phyloP scores from a whole-genome alignment of 2,113 vertebrate genomes.

The Leptosomus discolor region DNA sequence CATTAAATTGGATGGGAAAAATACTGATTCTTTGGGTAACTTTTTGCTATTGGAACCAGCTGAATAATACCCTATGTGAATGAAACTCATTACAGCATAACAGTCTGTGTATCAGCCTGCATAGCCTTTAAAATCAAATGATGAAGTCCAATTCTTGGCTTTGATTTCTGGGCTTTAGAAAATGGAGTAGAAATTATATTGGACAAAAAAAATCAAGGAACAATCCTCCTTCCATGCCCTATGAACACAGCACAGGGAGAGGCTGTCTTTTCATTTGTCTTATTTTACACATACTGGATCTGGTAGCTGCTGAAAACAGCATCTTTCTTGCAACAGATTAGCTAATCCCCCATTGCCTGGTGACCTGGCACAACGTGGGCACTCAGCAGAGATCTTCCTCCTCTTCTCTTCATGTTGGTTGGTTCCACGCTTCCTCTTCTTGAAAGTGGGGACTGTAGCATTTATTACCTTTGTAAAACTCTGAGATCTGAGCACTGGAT shows the following conservation, averaged over 20 bases:
- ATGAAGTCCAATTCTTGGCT: neutral
- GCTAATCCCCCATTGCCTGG: neutral
- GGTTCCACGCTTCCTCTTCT: neutral
- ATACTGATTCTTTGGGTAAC: neutral
- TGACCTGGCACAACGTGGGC: accelerated
- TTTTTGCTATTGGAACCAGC: neutral
- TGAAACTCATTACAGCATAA: neutral
- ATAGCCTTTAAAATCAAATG: neutral
- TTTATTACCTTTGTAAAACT: neutral
- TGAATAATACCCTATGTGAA: neutral
- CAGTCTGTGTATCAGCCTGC: neutral
- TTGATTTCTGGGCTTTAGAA: neutral
- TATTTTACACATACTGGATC: neutral
- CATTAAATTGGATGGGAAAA: neutral
- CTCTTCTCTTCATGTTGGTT: neutral
- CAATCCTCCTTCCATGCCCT: neutral
- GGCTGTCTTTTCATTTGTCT: neutral
- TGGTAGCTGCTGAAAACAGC: neutral
- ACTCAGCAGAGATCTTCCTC: neutral
- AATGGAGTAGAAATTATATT: neutral
- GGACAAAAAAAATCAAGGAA: neutral
- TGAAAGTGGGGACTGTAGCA: neutral
- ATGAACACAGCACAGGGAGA: neutral
- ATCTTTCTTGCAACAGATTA: neutral
- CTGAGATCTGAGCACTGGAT: neutral